Evolutionary conservation across 2,113 vertebrate genomes (phyloP), one percentile per base, ranked within the genome.

Genomic region (Poecilia latipinna): DNA sequence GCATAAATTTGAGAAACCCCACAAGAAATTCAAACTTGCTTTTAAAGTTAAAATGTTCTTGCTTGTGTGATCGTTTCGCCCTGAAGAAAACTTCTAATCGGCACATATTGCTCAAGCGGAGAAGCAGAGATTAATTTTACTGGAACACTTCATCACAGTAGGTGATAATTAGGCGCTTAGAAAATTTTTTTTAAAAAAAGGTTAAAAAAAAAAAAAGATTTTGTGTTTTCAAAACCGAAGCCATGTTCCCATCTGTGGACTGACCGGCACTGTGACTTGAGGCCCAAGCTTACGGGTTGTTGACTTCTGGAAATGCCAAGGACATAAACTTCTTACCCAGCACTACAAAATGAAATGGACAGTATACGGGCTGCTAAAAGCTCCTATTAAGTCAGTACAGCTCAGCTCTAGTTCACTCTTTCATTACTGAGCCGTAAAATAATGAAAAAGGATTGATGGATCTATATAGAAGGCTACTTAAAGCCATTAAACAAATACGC

Each of bases 271-370:
- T 57, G 2, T 57, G 51, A n/a, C 17, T 24, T 24, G 4, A 57
- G 7, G 22, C 7, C 7, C 22, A n/a, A n/a, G 22, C 22, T 57
- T 8, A 17, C 10, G 22, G 8, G 51, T 57, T 57, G 51, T 57
- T 57, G 51, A 57, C 51, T 57, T 57, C 51, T 57, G 19, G 19
- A 11, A 57, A 57, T 57, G 51, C 51, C 51, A 57, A 57, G 22
- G 51, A 57, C 51, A 57, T 57, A 57, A 57, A 57, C 51, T n/a
- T 57, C 51, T 57, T 57, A n/a, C 51, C 51, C 51, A 57, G 51
- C 51, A 24, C 22, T n/a, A 57, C 51, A 57, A 57, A 24, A 57
- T 57, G 51, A 57, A 57, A 57, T 57, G 51, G 51, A 57, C 22
- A 57, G 51, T n/a, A 57, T 57, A 57, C 24, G 3, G 51, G 51